A percentile compares a stretch with the other conserved stretches of the same genome.
phyloP scores from a whole-genome alignment of 2,113 vertebrate species.

The Phaetusa simplex region DNA sequence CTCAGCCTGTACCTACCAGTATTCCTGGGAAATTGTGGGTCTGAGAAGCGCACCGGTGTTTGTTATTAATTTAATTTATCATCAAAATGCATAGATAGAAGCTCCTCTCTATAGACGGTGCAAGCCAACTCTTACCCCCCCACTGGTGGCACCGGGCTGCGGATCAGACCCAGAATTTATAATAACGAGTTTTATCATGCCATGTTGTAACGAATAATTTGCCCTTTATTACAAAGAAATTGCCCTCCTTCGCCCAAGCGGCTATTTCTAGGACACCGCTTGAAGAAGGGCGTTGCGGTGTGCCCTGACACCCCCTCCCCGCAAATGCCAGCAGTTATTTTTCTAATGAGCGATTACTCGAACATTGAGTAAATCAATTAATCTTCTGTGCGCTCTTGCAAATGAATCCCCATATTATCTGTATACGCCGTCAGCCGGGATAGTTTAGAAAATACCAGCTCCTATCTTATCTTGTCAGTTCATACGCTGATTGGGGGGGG shows the following conservation, averaged over 20 bases:
- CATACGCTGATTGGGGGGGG: slow-evolving; percentile 10
- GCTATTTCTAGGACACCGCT: rapidly evolving
- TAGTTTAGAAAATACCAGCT: slow-evolving; percentile 59
- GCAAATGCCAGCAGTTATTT: neutral
- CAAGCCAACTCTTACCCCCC: neutral
- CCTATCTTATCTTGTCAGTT: slow-evolving; percentile 72
- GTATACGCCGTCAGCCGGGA: neutral
- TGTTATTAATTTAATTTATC: neutral
- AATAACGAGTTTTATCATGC: neutral
- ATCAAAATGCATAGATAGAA: neutral
- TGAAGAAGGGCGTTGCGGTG: neutral
- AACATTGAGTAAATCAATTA: slow-evolving; percentile 7
- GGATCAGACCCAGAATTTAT: neutral
- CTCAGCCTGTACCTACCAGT: neutral
- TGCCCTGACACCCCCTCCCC: neutral
- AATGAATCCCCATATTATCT: slow-evolving; percentile 32
- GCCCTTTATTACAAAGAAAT: neutral
- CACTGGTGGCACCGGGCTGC: rapidly evolving
- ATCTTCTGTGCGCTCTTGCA: neutral
- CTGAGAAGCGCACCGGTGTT: neutral
- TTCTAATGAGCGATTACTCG: neutral
- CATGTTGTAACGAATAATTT: neutral
- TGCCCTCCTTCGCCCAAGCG: neutral
- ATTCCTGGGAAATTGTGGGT: neutral
- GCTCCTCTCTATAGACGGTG: rapidly evolving